Base-by-base conservation (phyloP, 2,113 vertebrate genomes). In the Neolamprologus caudopunctatus region DNA sequence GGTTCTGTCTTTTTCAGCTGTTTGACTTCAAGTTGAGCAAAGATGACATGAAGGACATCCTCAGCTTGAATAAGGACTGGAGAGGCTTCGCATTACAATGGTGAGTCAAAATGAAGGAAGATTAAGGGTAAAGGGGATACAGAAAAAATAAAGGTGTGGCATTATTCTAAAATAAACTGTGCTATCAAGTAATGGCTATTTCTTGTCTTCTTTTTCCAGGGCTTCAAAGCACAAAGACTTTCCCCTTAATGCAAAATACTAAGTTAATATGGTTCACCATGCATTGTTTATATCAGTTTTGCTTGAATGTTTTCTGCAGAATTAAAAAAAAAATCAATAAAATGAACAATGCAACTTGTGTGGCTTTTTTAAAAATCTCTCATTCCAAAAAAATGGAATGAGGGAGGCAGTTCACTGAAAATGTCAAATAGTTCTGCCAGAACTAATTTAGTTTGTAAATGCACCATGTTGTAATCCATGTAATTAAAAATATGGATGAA, bases 11-110 rank as follows among this genome's bases (percentile, higher is more conserved):
- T 8, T 83, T 86, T 26, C 68, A 98, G 98, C 92, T 98, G n/a
- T 97, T 98, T 96, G 97, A 98, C 93, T 98, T 98, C 86, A 95
- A 98, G 19, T 83, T 99, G 84, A 96, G 91, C 71, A 93, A 95
- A 3, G 96, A 97, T 2, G 98, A 98, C 12, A 96, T 98, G 97
- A 90, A 95, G 85, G 96, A 94, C 16, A 94, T 98, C 35, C 92
- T 97, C 54, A 93, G 95, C 90, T 97, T 97, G 82, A 97, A 97
- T 33, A 96, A 94, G 78, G 96, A 97, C 87, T 97, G 96, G 96
- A 97, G 97, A 84, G 97, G 40, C 31, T 98, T 97, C 73, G 14
- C 68, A 11, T 79, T 97, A 88, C 3, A 3, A 3, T 96, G 89
- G 98, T 98, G 94, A 97, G 97, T 80, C 4, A 9, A 85, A 5